Evolutionary conservation across 2,888 invertebrate genomes (phyloP), one percentile per base, ranked within the genome.

Genomic region (Alitta virens): DNA sequence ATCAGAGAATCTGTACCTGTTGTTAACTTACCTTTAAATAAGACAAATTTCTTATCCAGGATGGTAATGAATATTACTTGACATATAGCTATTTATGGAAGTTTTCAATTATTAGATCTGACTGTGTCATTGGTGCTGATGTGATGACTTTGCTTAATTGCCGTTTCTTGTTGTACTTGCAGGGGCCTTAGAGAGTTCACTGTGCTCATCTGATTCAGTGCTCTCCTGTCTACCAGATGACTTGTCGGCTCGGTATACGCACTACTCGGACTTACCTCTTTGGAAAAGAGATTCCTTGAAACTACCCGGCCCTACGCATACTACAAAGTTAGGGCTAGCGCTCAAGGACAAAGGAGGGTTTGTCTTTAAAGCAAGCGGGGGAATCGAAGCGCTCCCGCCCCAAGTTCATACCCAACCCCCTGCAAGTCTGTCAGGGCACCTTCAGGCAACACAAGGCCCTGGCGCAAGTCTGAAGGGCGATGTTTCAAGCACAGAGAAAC

Each of bases 271-370:
- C 40, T 16, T 52, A n/a, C 25, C 50, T 9, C 7, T 33, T 2
- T 59, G 51, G 51, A 59, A 50, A 24, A 26, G 46, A 21, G 59
- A 59, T 16, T 50, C 50, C 40, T 38, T 59, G 23, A 49, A 46
- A 2, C 25, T 26, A 14, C 16, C 16, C 16, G 38, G 51, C 5
- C 40, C 49, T 1, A 38, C 59, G 14, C 52, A 49, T 2, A 50
- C 51, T 40, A 40, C 49, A 18, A 38, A 59, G 27, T 40, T 26
- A n/a, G 38, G 38, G 18, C 33, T 33, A 7, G 33, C 33, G 7
- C 7, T 33, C 33, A 46, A 59, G 23, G 27, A 51, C 23, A 23
- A 49, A 26, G 18, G 38, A 18, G 27, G 33, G 12, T 51, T 52
- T 2, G 27, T 25, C 1, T 18, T n/a, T 21, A 21, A 42, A 9